Evolutionary conservation across 1,140 invertebrate genomes (phyloP).

Genomic region (Diploscapter pachys): DNA sequence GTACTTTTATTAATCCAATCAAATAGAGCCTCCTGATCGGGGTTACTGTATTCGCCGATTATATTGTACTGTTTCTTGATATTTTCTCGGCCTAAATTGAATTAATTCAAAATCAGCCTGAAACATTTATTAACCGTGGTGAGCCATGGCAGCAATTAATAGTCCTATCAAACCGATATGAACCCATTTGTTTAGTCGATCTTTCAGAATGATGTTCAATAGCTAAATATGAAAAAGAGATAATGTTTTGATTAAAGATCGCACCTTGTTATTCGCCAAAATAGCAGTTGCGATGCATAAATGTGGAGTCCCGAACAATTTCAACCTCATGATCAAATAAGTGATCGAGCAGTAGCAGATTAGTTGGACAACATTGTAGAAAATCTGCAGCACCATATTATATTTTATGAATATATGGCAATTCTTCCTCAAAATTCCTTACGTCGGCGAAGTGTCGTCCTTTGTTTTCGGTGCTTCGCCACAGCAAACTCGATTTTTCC

Average conservation of each 20-base stretch:
- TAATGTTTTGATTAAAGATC: background rate
- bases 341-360: slow-evolving; percentile 73
- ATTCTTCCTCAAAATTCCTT: background rate
- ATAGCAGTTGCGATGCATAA: slow-evolving; percentile 72
- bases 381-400: slow-evolving; percentile 60
- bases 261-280: slow-evolving; percentile 60
- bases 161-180: slow-evolving; percentile 28
- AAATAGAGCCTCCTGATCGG: slow-evolving; percentile 72
- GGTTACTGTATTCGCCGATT: slow-evolving; percentile 70
- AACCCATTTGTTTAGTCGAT: slow-evolving; percentile 7
- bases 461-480: slow-evolving; percentile 12
- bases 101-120: too few species aligned
- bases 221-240: background rate
- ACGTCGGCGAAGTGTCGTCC: slow-evolving; percentile 17
- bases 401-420: background rate
- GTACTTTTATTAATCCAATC: slow-evolving; percentile 72
- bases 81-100: slow-evolving; percentile 48
- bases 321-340: slow-evolving; percentile 76
- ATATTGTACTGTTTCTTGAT: slow-evolving; percentile 54
- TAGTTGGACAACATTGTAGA: slow-evolving; percentile 72
- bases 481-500: slow-evolving; percentile 23
- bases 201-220: slow-evolving; percentile 7
- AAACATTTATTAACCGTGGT: slow-evolving; percentile 1
- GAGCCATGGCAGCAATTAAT: slow-evolving; percentile 50
- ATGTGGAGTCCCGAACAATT: slow-evolving; percentile 78